Conservation (phyloP, 2,888 invertebrate species). For the Pachliopta kotzebuea region DNA sequence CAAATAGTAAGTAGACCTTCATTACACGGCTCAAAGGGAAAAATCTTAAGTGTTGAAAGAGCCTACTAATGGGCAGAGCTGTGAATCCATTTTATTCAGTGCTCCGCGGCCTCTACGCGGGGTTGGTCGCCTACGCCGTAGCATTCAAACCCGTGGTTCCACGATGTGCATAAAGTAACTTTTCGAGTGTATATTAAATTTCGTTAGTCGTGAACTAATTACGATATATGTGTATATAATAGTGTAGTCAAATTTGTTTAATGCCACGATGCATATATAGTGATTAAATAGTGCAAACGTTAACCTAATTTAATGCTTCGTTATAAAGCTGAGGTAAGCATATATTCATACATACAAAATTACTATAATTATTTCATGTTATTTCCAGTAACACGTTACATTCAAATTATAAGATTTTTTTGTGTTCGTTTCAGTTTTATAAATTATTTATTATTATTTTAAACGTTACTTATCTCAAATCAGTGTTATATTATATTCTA, state of each 20-base stretch:
- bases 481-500: neutral
- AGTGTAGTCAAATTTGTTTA: slow-evolving; percentile 37
- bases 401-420: neutral
- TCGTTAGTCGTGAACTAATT: neutral
- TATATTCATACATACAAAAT: slow-evolving; percentile 35
- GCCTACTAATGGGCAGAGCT: slow-evolving; percentile 44
- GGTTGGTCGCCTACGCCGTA: slow-evolving; percentile 63
- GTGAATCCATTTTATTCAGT: slow-evolving; percentile 39
- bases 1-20: slow-evolving; percentile 43
- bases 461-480: neutral
- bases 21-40: slow-evolving; percentile 47
- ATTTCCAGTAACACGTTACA: neutral
- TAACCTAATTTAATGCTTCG: slow-evolving; percentile 64
- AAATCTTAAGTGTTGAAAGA: slow-evolving; percentile 48
- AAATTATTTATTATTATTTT: neutral
- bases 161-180: slow-evolving; percentile 37
- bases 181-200: slow-evolving; percentile 29
- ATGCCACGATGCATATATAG: slow-evolving; percentile 48
- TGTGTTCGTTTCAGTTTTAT: too few relatives aligned
- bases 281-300: slow-evolving; percentile 59
- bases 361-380: neutral
- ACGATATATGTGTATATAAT: slow-evolving; percentile 13
- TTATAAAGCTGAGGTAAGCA: slow-evolving; percentile 64
- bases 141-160: slow-evolving; percentile 45
- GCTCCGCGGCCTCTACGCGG: slow-evolving; percentile 34